A percentile compares a stretch with the other conserved stretches of the same genome.
phyloP scores from a whole-genome alignment of 2,113 vertebrate genomes.

The Halcyon senegalensis region DNA sequence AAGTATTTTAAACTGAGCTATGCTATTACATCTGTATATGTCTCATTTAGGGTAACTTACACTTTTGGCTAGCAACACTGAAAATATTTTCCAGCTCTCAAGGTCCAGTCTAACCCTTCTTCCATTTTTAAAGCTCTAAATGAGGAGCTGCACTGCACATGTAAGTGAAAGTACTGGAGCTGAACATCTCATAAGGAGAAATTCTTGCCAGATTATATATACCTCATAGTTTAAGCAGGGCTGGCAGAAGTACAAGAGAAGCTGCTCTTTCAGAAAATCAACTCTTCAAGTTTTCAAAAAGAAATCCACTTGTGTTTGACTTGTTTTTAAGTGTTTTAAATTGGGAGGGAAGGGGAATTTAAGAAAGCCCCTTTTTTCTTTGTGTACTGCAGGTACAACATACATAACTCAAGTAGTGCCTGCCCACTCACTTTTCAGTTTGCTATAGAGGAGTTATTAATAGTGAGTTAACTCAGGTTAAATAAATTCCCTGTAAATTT shows the following conservation, averaged over 20 bases:
- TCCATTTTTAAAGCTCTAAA: constrained; percentile 67
- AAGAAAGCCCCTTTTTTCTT: not conserved
- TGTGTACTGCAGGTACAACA: not conserved
- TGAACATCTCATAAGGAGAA: constrained; percentile 57
- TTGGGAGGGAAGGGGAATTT: not conserved
- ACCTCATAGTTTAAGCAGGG: constrained; percentile 39
- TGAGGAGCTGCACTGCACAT: constrained; percentile 59
- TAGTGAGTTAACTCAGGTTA: not conserved
- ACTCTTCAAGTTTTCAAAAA: not conserved
- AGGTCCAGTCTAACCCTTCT: constrained; percentile 63
- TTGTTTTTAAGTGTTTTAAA: constrained; percentile 3
- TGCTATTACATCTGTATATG: constrained; percentile 67
- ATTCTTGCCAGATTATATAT: constrained; percentile 63
- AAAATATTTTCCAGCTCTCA: constrained; percentile 67
- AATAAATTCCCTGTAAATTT: not conserved
- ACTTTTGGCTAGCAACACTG: constrained; percentile 47
- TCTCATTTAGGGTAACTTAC: constrained; percentile 69
- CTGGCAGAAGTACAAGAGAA: constrained; percentile 45
- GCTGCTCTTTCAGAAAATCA: constrained; percentile 52
- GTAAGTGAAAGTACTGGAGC: constrained; percentile 57
- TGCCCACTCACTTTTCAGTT: not conserved
- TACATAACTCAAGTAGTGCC: not conserved
- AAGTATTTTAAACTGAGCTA: constrained; percentile 60
- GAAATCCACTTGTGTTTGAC: constrained; percentile 5
- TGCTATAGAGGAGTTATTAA: not conserved